Evolutionary conservation across 2,113 vertebrate genomes (phyloP).

Genomic region (Saccopteryx bilineata): DNA sequence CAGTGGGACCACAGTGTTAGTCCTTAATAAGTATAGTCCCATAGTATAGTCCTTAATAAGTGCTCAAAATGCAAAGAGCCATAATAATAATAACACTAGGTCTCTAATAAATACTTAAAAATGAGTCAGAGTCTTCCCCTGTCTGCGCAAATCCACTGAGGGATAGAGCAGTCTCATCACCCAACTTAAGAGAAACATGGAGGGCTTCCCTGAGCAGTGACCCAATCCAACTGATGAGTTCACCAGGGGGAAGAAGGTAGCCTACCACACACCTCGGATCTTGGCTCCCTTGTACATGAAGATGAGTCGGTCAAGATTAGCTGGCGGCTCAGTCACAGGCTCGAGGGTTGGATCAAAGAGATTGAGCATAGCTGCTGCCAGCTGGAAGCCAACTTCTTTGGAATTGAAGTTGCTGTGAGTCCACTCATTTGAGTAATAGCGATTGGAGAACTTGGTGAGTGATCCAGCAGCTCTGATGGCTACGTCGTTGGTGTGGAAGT

Average conservation of each 20-base stretch:
- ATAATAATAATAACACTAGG: neutral
- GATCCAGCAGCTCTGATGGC: constrained; percentile 93
- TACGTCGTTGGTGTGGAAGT: constrained; percentile 92
- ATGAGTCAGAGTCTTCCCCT: neutral
- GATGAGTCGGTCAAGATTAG: constrained; percentile 87
- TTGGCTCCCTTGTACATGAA: constrained; percentile 91
- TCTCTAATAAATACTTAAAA: neutral
- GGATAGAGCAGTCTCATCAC: neutral
- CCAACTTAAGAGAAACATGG: neutral
- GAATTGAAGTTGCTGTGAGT: constrained; percentile 92
- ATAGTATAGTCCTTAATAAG: neutral
- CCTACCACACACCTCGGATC: constrained; percentile 90
- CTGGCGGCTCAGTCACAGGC: constrained; percentile 43
- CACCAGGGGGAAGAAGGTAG: neutral
- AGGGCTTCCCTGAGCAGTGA: neutral
- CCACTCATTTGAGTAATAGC: constrained; percentile 90
- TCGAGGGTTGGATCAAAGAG: constrained; percentile 91
- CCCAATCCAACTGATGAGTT: neutral
- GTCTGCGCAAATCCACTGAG: neutral
- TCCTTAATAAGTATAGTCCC: neutral
- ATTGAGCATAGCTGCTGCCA: constrained; percentile 91
- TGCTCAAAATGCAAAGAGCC: neutral
- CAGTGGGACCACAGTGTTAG: neutral
- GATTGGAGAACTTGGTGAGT: constrained; percentile 94
- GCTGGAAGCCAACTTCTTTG: constrained; percentile 93